phyloP scores from a whole-genome alignment of 1,140 invertebrate species.

The Pseudomyrmex sp. region DNA sequence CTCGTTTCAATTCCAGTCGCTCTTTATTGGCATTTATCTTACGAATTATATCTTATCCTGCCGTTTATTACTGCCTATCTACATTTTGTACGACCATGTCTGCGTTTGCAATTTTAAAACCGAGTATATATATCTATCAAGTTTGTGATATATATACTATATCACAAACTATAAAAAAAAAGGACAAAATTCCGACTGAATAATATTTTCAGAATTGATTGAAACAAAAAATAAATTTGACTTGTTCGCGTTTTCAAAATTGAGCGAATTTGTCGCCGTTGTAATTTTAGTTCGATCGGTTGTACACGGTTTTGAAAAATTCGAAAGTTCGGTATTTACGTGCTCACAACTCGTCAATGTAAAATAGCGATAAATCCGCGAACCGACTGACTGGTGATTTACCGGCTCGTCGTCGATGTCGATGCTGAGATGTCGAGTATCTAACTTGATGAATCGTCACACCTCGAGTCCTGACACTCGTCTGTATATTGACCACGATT shows the following conservation, averaged over 20 bases:
- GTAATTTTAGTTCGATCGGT: neutral
- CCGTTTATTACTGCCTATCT: neutral
- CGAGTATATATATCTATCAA: neutral
- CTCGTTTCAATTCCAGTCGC: neutral
- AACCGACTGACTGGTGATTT: conserved; percentile 62
- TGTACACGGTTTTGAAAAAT: conserved; percentile 29
- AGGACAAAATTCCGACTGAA: no score
- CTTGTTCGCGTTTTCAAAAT: neutral
- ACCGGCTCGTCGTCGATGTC: conserved; percentile 50
- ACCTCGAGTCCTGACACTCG: conserved; percentile 47
- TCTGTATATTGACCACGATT: conserved; percentile 11
- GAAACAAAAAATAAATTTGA: neutral
- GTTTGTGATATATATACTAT: no score
- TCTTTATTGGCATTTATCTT: conserved; percentile 13
- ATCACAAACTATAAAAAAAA: no score
- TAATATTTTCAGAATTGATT: neutral
- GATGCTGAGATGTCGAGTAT: conserved; percentile 56
- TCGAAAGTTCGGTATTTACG: conserved; percentile 51
- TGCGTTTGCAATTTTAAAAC: neutral
- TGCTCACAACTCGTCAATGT: conserved; percentile 30
- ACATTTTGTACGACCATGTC: neutral
- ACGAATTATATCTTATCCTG: neutral
- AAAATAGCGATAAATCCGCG: conserved; percentile 59
- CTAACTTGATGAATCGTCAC: conserved; percentile 67
- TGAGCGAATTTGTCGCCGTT: neutral